Evolutionary conservation across 2,888 invertebrate genomes (phyloP).

Genomic region (Clanis bilineata): DNA sequence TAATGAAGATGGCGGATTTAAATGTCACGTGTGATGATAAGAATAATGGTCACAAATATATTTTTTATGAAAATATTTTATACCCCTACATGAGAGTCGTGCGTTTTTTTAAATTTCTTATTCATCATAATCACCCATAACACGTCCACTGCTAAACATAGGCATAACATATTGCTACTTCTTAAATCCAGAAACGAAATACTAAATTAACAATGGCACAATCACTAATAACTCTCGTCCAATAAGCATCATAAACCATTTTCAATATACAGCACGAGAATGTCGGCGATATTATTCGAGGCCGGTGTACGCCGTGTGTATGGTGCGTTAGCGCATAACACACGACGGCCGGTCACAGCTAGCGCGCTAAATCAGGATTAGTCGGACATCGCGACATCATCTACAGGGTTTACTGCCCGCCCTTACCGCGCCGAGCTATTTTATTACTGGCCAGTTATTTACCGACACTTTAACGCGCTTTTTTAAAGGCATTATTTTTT

Average conservation of each 20-base stretch:
- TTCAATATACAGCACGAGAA: not conserved
- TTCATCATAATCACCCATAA: too few species aligned
- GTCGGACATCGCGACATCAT: slow-evolving; percentile 65
- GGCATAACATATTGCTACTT: too few species aligned
- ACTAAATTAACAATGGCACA: not conserved
- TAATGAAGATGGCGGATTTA: not conserved
- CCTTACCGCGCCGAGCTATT: slow-evolving; percentile 56
- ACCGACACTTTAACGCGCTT: slow-evolving; percentile 28
- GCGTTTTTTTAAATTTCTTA: too few species aligned
- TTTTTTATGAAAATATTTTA: not conserved
- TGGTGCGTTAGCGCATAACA: slow-evolving; percentile 57
- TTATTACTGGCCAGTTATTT: slow-evolving; percentile 65
- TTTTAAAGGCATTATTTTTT: slow-evolving; percentile 21
- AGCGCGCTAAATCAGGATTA: slow-evolving; percentile 79
- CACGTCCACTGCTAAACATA: too few species aligned
- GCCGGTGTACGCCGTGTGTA: slow-evolving; percentile 40
- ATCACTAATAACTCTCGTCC: not conserved
- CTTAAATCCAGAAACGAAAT: too few species aligned
- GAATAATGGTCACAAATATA: not conserved
- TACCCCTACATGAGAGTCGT: too few species aligned
- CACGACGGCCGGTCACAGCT: slow-evolving; percentile 57
- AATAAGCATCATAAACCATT: not conserved
- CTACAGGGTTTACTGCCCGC: slow-evolving; percentile 66
- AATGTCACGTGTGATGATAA: not conserved
- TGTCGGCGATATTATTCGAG: not conserved